Evolutionary conservation across 2,888 invertebrate genomes (phyloP).

Genomic region (Lacanobia oleracea): DNA sequence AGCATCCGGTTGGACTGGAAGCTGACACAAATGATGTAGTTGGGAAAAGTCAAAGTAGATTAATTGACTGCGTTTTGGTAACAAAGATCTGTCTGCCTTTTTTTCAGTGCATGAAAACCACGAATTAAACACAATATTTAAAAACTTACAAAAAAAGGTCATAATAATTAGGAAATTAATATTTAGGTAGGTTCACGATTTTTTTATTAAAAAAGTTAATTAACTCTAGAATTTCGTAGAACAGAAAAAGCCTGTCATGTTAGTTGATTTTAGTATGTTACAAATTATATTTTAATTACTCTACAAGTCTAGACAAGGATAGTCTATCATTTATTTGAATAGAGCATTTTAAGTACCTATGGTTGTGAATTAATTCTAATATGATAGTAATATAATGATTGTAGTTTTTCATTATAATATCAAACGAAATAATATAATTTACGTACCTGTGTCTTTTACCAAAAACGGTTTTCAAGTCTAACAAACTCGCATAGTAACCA

Average conservation of each 20-base stretch:
- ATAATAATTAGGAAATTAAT: constrained; percentile 27
- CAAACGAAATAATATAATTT: background rate
- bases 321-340: constrained; percentile 9
- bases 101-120: no score
- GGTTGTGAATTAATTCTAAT: background rate
- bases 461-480: background rate
- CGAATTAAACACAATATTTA: no score
- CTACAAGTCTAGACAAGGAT: constrained; percentile 17
- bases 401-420: background rate
- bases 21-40: no score
- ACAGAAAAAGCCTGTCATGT: constrained; percentile 35
- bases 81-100: no score
- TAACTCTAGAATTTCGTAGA: constrained; percentile 47
- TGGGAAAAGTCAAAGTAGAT: no score
- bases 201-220: constrained; percentile 65
- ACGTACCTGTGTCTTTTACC: background rate
- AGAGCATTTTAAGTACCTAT: constrained; percentile 8
- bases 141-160: no score
- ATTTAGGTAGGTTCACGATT: constrained; percentile 14
- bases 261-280: constrained; percentile 17
- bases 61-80: no score
- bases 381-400: background rate
- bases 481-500: background rate
- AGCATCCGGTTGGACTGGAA: no score
- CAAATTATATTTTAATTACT: constrained; percentile 33